Base-by-base conservation (phyloP, 2,888 invertebrate genomes). In the Nipponacmea schrenckii region DNA sequence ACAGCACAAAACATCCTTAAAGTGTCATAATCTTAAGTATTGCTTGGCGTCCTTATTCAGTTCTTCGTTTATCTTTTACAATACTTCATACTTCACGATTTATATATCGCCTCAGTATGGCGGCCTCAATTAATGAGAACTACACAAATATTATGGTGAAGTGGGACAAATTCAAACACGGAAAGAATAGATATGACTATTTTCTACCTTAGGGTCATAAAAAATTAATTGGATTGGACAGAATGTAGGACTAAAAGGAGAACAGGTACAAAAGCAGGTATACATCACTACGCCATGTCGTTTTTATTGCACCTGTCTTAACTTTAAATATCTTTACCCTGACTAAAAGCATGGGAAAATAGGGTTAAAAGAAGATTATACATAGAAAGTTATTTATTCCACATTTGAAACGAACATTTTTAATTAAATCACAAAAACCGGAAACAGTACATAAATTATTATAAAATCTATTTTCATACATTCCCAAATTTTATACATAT, bases 401-500 rank as follows among this genome's bases (percentile, higher is more conserved):
- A 56, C 56, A 56, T 56, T n/a, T 56, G 56, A 56, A 56, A 56
- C 56, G 56, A 56, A 56, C 56, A 24, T 20, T 24, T 8, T 56
- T 24, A 24, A 12, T 24, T 24, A 24, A 56, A 56, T 56, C 56
- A 56, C 56, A 56, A 56, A 56, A 39, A 56, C 24, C 56, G 24
- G 56, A 56, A 56, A 56, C 56, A 24, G 10, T 56, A 56, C 56
- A 56, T 56, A 56, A 56, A 56, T 56, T 56, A 56, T 56, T 56
- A 56, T 56, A 56, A 56, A 56, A 56, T 56, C 56, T 56, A 56
- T 56, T 39, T 56, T 56, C 56, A 56, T 56, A 56, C 56, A 56
- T 56, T 39, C 56, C 56, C 56, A 56, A 56, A 56, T 24, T 56
- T 20, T 24, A 24, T 56, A 56, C 24, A 56, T 10, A 24, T 24